Evolutionary conservation across 2,113 vertebrate species (phyloP), one percentile per base, ranked within the genome.

Genomic region (Cottus gobio): DNA sequence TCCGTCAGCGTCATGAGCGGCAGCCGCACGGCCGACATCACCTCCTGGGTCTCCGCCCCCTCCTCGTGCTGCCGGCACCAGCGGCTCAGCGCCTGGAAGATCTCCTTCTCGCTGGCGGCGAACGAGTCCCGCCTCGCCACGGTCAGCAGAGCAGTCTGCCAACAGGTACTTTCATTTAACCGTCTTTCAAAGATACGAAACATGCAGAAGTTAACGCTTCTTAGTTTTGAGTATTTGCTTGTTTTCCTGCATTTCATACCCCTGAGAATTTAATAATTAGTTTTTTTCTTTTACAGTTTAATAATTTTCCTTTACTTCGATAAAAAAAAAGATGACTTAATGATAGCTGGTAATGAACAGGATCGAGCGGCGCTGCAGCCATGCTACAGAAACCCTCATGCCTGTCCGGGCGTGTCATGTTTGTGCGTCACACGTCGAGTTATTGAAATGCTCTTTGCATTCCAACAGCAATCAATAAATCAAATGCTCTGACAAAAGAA

Each of bases 1-100:
- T 99, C 98, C 1, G 96, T 96, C 79, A 99, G 95, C 71, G 96
- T 99, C 98, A 99, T 99, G 42, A 99, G 94, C 0, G 98, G 97
- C 73, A 99, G 95, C 58, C 98, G 96, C 44, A 99, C 97, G 0
- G 97, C 96, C 28, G 96, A 93, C 97, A 99, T 99, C 89, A 99
- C 98, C 87, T 98, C 97, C 31, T 96, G 95, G 0, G 89, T 88
- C 5, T 88, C 84, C 2, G 89, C 89, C 26, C 96, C 96, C n/a
- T 97, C 97, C 9, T 93, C 91, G 75, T 97, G 97, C 82, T 97
- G 97, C 46, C 95, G 96, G 92, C 97, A 97, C 98, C 98, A 99
- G 70, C 96, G 97, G 80, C 97, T 94, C 92, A 99, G 90, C 0
- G 98, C 97, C 94, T 96, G 96, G 80, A 99, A 99, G 94, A 99